Base-by-base conservation (phyloP, 1,140 invertebrate species). In the Eriosoma lanigerum region DNA sequence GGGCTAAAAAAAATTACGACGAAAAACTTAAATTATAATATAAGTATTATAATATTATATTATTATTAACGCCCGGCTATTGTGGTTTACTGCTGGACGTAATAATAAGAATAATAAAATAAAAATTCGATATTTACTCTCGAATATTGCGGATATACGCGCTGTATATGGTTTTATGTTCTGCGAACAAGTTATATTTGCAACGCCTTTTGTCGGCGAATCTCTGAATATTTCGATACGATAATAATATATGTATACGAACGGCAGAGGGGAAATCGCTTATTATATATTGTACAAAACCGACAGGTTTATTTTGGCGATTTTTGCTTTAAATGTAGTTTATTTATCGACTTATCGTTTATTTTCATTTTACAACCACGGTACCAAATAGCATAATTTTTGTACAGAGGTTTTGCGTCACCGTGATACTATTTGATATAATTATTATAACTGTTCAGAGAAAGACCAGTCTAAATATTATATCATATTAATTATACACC, bases 61-160 rank as follows among this genome's bases (percentile, higher is more conserved):
- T 38, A 38, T 38, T 78, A 60, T 62, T 62, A 60, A 62, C 75
- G 75, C 75, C 75, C 75, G 24, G 17, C 75, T 38, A 48, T 78
- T 78, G 75, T 78, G 75, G 75, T 78, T 60, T 60, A 60, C n/a
- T 75, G 72, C 72, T 24, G 72, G 32, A 58, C 24, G 24, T 29
- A 38, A 38, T 38, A 38, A 38, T 38, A 38, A 38, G 32, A 38
- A 38, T 38, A 38, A 38, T 38, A 38, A 52, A 76, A 76, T 46
- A 58, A 76, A 78, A 62, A 26, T 78, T 46, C 24, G 56, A 24
- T 78, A 78, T 78, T 78, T 78, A 62, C 75, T 78, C 75, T 78
- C 38, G 75, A 24, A 78, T 62, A 48, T 60, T 72, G 75, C n/a
- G 32, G 38, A 76, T 76, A 76, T 78, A 56, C 24, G 56, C 21